Evolutionary conservation across 2,797 vertebrate species (phyloP).

Genomic region (Delichon dasypus): DNA sequence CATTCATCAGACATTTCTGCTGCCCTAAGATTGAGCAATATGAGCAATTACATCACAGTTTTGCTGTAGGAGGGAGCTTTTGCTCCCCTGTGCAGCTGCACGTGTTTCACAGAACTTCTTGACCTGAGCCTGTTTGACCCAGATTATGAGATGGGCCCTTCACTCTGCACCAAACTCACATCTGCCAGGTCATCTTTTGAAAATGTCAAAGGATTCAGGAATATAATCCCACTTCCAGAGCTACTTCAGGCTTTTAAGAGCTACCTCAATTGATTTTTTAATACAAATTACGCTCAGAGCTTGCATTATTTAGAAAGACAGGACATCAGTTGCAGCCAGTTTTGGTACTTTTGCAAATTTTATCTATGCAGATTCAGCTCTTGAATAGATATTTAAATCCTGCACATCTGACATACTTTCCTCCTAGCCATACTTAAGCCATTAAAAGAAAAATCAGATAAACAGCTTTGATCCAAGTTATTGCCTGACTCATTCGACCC

Average conservation of each 20-base stretch:
- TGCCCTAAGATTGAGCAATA: neutral
- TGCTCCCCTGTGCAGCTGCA: neutral
- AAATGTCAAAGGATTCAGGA: neutral
- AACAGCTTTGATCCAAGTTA: conserved; percentile 18
- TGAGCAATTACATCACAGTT: neutral
- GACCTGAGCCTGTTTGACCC: neutral
- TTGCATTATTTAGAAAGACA: neutral
- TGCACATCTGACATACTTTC: neutral
- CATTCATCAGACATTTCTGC: neutral
- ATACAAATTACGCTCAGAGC: neutral
- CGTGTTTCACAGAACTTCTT: neutral
- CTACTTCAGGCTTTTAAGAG: neutral
- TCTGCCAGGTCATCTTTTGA: neutral
- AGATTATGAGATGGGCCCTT: neutral
- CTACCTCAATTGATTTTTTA: neutral
- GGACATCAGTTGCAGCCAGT: neutral
- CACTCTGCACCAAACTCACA: neutral
- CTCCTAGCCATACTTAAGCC: neutral
- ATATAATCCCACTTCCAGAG: neutral
- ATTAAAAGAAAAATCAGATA: conserved; percentile 33
- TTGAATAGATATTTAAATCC: neutral
- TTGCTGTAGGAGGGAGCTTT: neutral
- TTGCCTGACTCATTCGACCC: conserved; percentile 16
- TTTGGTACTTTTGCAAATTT: neutral
- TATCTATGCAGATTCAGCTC: neutral